Evolutionary conservation across 2,797 vertebrate species (phyloP).

Genomic region (Paguma larvata): DNA sequence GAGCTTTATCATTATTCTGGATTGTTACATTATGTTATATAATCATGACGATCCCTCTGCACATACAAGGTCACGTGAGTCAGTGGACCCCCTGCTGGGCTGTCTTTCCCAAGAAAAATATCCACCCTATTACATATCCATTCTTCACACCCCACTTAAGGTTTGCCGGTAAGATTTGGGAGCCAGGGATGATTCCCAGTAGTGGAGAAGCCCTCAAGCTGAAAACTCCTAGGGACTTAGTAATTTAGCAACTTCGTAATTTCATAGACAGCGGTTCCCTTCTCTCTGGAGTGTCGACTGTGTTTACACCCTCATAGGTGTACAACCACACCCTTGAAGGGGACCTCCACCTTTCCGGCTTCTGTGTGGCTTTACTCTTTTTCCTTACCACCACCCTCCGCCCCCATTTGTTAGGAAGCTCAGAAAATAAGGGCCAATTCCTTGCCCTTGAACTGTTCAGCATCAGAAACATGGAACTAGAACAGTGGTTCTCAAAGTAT

Average conservation of each 20-base stretch:
- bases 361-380: not conserved
- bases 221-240: not conserved
- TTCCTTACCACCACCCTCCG: not conserved
- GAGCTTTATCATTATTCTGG: not conserved
- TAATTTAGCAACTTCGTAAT: not conserved
- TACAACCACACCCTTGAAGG: not conserved
- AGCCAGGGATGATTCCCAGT: not conserved
- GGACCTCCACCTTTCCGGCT: not conserved
- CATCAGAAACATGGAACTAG: not conserved
- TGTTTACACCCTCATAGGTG: not conserved
- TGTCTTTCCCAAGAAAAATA: slow-evolving; percentile 27
- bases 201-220: not conserved
- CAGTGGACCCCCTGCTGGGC: not conserved
- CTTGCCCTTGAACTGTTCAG: not conserved
- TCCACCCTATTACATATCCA: not conserved
- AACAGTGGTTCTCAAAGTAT: not conserved
- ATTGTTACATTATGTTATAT: not conserved
- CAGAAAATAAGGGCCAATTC: not conserved
- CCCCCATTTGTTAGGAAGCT: not conserved
- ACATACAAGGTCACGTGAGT: not conserved
- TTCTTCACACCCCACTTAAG: not conserved
- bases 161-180: not conserved
- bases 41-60: not conserved
- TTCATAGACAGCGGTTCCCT: not conserved
- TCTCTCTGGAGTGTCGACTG: not conserved